Evolutionary conservation across 2,797 vertebrate species (phyloP).

Genomic region (Chaetophractus vellerosus): DNA sequence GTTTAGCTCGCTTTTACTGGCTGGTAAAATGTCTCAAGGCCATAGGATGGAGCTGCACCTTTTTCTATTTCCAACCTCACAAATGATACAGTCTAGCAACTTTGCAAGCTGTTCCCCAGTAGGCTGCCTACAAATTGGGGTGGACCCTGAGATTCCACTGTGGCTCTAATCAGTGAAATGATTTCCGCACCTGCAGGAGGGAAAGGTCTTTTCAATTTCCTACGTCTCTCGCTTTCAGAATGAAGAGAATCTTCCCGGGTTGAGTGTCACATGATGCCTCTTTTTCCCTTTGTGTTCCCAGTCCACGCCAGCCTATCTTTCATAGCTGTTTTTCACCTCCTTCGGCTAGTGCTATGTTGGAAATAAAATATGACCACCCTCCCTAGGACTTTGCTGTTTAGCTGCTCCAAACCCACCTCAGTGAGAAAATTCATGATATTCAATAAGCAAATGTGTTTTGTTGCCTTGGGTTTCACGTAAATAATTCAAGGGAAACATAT

Average conservation of each 20-base stretch:
- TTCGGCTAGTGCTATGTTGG: not conserved
- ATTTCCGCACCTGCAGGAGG: not conserved
- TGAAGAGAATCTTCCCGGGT: not conserved
- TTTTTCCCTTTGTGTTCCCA: not conserved
- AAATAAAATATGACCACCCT: not conserved
- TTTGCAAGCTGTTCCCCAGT: not conserved
- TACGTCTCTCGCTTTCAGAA: not conserved
- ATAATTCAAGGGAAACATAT: not conserved
- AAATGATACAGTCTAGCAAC: not conserved
- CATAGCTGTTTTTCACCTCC: not conserved
- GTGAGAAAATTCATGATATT: not conserved
- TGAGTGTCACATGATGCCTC: not conserved
- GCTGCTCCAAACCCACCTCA: not conserved
- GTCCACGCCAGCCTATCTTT: not conserved
- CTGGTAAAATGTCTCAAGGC: not conserved
- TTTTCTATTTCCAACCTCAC: not conserved
- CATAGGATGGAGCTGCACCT: not conserved
- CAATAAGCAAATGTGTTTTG: not conserved
- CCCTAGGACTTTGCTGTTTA: not conserved
- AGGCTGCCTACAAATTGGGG: not conserved
- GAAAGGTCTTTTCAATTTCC: not conserved
- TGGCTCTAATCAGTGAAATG: not conserved
- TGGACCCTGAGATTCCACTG: not conserved
- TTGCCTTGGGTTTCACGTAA: not conserved
- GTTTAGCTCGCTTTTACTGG: not conserved